Percentiles rank a stretch among this genome's conserved stretches.
phyloP scores from a whole-genome alignment of 2,113 vertebrate genomes.

The Aptenodytes patagonicus region DNA sequence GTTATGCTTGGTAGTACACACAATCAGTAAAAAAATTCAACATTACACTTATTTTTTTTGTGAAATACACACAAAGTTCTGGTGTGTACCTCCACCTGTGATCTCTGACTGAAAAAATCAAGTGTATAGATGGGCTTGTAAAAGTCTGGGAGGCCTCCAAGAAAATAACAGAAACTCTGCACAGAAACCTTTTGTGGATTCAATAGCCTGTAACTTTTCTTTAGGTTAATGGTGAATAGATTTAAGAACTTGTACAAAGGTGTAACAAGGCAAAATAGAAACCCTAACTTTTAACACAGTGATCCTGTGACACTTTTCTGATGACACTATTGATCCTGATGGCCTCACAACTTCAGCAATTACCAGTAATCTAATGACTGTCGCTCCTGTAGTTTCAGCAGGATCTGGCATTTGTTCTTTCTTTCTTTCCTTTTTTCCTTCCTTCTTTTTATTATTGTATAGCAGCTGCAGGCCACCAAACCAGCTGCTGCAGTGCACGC shows the following conservation, averaged over 20 bases:
- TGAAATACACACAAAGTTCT: not conserved
- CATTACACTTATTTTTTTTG: not conserved
- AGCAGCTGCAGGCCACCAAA: constrained; percentile 5
- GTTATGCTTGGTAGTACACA: not conserved
- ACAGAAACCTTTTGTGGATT: not conserved
- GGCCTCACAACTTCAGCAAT: not conserved
- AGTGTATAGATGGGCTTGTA: not conserved
- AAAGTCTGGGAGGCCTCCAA: not conserved
- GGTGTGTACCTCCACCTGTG: not conserved
- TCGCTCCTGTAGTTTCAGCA: not conserved
- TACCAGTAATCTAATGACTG: not conserved
- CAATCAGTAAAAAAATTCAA: not conserved
- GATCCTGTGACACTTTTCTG: not conserved
- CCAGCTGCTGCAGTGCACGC: not conserved
- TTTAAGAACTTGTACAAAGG: not conserved
- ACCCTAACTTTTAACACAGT: not conserved
- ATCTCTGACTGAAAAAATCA: not conserved
- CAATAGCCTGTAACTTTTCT: not conserved
- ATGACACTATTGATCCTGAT: not conserved
- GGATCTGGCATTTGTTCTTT: not conserved
- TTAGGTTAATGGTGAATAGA: not conserved
- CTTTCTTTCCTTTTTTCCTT: not conserved
- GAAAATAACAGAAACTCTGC: not conserved
- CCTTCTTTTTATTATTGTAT: not conserved
- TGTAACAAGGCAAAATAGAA: not conserved